These are phyloP conservation scores for Geodia barretti DNA, from an alignment of 37 sponge, comb jelly and placozoan genomes.

Conservation along the genomic window DNA sequence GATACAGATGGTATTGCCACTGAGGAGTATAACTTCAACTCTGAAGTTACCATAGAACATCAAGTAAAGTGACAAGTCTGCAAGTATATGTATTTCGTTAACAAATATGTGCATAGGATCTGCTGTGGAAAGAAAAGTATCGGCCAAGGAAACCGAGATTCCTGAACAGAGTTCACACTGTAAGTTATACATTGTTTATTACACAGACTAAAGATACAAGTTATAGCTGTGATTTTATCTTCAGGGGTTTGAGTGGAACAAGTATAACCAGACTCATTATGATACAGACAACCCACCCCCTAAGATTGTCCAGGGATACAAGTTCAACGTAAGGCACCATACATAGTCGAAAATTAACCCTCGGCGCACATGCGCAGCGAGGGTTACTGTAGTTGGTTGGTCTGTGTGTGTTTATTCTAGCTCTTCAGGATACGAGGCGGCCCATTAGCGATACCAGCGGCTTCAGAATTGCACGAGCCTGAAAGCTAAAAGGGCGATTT, in stretches of 20 bases:
- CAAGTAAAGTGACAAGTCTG: too few relatives aligned
- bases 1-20: slow-evolving; percentile 68
- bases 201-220: background rate
- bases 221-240: background rate
- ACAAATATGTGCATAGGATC: slow-evolving; percentile 31
- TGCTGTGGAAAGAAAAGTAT: slow-evolving; percentile 95
- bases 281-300: slow-evolving; percentile 99
- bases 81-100: too few relatives aligned
- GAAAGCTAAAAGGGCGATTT: too few relatives aligned
- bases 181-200: slow-evolving; percentile 31
- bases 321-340: slow-evolving; percentile 93
- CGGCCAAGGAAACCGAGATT: slow-evolving; percentile 96
- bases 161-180: slow-evolving; percentile 99
- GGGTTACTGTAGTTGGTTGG: too few relatives aligned
- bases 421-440: too few relatives aligned
- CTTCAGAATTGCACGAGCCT: too few relatives aligned
- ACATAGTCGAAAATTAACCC: too few relatives aligned
- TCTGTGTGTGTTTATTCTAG: too few relatives aligned
- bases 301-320: slow-evolving; percentile 99
- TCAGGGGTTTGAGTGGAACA: slow-evolving; percentile 99
- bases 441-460: too few relatives aligned
- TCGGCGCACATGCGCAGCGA: too few relatives aligned
- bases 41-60: slow-evolving; percentile 69
- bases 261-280: slow-evolving; percentile 99
- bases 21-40: slow-evolving; percentile 91